Evolutionary conservation across 2,888 invertebrate species (phyloP), one percentile per base, ranked within the genome.

Genomic region (Autographa gamma): DNA sequence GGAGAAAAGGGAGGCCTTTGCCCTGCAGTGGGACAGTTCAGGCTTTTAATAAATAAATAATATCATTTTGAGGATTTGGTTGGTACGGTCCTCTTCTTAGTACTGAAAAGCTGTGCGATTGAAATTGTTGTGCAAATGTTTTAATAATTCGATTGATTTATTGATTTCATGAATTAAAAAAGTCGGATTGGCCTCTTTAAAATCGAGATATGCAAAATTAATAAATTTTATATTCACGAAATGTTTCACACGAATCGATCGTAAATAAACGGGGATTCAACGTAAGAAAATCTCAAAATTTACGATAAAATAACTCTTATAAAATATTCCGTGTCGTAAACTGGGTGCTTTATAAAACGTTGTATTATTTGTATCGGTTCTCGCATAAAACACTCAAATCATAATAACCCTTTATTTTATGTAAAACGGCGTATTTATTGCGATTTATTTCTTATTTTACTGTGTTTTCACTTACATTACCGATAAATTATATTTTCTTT

Each of bases 291-390:
- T 66, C 65, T 31, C 25, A 68, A 78, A 65, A 31, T 79, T 78
- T 60, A 74, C 19, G 68, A 68, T 18, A 60, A 65, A 58, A 67
- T 65, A 64, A 73, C 19, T 34, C 58, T 6, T 31, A 72, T 61
- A 71, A 66, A 71, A 75, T 65, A 43, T 65, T 58, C 52, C 34
- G 59, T 48, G 59, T 73, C 73, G 63, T 76, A 73, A 76, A 76
- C 32, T 72, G 77, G 61, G 43, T 18, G 18, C 54, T 64, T 73
- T 60, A 60, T 62, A 66, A 54, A 56, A 65, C n/a, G 31, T 62
- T 25, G 63, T 74, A 70, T 70, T 76, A 70, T 76, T 69, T 54
- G 61, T 56, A 70, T 48, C 61, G 52, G 70, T 56, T 13, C 19
- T 25, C 64, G 58, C 59, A 32, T 69, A 65, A 48, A 74, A 19